Percentiles rank a stretch among this genome's conserved stretches.
phyloP scores from a whole-genome alignment of 1,140 invertebrate species.

The Leucophenga varia region DNA sequence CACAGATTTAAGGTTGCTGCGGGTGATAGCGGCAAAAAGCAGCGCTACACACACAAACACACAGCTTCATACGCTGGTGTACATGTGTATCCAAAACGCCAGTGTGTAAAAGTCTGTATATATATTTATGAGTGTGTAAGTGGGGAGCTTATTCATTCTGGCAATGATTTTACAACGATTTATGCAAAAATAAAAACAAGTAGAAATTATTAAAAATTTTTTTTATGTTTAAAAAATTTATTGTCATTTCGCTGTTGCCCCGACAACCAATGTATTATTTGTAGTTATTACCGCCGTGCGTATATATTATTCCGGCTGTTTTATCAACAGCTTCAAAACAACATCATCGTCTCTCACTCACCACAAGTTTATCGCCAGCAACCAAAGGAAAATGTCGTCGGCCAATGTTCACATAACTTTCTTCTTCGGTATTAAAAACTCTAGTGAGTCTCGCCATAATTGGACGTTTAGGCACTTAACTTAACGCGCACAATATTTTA shows the following conservation, averaged over 20 bases:
- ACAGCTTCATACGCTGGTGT: conserved; percentile 13
- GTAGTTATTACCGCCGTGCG: too few species aligned
- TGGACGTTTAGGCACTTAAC: conserved; percentile 35
- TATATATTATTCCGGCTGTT: too few species aligned
- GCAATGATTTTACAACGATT: too few species aligned
- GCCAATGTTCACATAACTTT: conserved; percentile 35
- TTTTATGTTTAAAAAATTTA: too few species aligned
- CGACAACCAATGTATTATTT: too few species aligned
- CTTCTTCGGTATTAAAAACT: conserved; percentile 50
- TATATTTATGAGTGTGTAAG: conserved; percentile 16
- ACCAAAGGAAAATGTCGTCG: conserved; percentile 48
- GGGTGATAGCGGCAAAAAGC: background rate
- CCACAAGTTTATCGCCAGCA: conserved; percentile 51
- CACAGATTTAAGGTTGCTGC: conserved; percentile 19
- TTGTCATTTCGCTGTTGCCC: too few species aligned
- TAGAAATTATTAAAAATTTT: too few species aligned
- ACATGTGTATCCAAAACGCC: conserved; percentile 10
- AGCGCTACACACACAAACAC: conserved; percentile 8
- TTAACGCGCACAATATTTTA: too few species aligned
- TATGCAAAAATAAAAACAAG: too few species aligned
- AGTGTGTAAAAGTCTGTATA: conserved; percentile 6
- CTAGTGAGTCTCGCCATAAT: conserved; percentile 52
- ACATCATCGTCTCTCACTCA: conserved; percentile 22
- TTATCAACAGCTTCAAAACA: too few species aligned
- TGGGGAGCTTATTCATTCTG: background rate